Percentiles rank a stretch among this genome's conserved stretches.
These are phyloP conservation scores for Strigops habroptila DNA, from an alignment of 2,113 vertebrate genomes.

Conservation along the genomic window DNA sequence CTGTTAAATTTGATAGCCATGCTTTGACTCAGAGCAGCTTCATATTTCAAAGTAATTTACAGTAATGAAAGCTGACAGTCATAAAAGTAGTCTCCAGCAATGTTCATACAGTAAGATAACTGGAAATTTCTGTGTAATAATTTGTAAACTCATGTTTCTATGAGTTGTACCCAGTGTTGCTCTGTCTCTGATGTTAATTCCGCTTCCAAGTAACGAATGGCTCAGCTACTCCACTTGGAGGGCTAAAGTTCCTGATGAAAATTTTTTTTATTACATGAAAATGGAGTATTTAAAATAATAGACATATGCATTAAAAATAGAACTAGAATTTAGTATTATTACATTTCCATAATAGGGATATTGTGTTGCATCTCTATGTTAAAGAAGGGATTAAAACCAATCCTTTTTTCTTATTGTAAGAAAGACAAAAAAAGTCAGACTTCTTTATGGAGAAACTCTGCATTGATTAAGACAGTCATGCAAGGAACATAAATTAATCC, in stretches of 20 bases:
- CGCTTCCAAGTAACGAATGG: background rate
- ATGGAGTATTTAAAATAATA: background rate
- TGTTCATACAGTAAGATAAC: background rate
- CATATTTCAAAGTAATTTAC: background rate
- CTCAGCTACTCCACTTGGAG: background rate
- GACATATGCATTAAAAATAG: background rate
- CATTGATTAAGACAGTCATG: background rate
- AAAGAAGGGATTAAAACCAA: background rate
- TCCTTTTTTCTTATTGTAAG: background rate
- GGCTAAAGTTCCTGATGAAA: background rate
- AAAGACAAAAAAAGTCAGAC: background rate
- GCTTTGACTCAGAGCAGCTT: background rate
- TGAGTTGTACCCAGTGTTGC: background rate
- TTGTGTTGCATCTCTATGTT: background rate
- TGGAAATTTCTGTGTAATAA: background rate
- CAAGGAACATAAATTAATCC: background rate
- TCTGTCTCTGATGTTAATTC: background rate
- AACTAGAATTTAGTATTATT: background rate
- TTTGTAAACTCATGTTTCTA: background rate
- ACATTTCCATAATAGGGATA: background rate
- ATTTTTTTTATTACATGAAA: background rate
- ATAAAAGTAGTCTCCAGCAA: background rate
- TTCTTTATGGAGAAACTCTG: background rate
- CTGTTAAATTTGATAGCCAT: background rate
- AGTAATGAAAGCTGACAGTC: slow-evolving; percentile 1